These are phyloP conservation scores for Geopemphigus sp. DNA, from an alignment of 1,140 invertebrate genomes.

Conservation along the genomic window DNA sequence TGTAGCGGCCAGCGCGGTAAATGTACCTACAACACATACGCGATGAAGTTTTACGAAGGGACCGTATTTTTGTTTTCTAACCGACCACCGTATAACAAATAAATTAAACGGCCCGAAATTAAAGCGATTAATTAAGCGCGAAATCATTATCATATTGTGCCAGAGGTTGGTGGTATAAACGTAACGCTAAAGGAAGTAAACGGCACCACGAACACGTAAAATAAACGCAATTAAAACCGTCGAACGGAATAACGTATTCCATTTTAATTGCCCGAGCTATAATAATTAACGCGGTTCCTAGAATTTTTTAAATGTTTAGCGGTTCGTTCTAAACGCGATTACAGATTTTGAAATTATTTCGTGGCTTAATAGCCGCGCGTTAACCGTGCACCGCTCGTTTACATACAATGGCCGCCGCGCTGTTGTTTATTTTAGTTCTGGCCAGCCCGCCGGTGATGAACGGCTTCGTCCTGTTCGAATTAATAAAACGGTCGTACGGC, in stretches of 20 bases:
- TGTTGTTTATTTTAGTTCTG: slow-evolving; percentile 3
- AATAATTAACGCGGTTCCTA: not conserved
- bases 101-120: slow-evolving; percentile 27
- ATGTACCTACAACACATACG: not conserved
- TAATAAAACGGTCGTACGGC: not conserved
- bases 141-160: slow-evolving; percentile 27
- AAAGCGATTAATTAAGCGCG: slow-evolving; percentile 33
- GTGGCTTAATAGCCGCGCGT: not conserved
- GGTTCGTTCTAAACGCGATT: slow-evolving; percentile 5
- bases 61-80: slow-evolving; percentile 18
- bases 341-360: slow-evolving; percentile 16
- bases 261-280: slow-evolving; percentile 23
- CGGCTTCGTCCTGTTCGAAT: slow-evolving; percentile 4
- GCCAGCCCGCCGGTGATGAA: not conserved
- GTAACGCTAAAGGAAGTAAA: slow-evolving; percentile 5
- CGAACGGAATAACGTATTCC: slow-evolving; percentile 31
- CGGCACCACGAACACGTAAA: not conserved
- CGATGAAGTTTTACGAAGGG: not conserved
- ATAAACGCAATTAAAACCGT: slow-evolving; percentile 32
- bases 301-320: slow-evolving; percentile 20
- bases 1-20: not conserved
- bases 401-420: slow-evolving; percentile 39
- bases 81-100: not conserved
- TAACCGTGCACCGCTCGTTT: slow-evolving; percentile 29
- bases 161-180: not conserved